These are phyloP conservation scores for Euplagia quadripunctaria DNA, from an alignment of 2,888 invertebrate species.

Conservation along the genomic window DNA sequence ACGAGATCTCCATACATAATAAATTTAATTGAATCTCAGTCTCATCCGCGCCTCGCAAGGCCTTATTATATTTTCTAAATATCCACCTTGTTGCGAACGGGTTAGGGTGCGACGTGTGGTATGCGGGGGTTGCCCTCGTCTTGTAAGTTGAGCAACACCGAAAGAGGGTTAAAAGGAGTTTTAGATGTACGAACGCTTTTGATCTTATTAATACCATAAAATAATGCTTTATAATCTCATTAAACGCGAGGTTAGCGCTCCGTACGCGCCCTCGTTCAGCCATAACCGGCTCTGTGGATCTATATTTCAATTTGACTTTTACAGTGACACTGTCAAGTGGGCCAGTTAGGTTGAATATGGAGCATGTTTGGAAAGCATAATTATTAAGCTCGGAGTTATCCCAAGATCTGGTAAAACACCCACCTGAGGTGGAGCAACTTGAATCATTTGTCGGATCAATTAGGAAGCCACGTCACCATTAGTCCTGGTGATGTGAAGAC, in stretches of 20 bases:
- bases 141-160: constrained; percentile 78
- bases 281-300: constrained; percentile 68
- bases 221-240: constrained; percentile 93
- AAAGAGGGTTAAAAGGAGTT: constrained; percentile 88
- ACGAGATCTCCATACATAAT: constrained; percentile 86
- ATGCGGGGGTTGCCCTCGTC: constrained; percentile 80
- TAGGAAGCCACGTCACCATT: not conserved
- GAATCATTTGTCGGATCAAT: not conserved
- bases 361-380: not conserved
- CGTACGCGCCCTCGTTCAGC: constrained; percentile 74
- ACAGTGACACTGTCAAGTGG: constrained; percentile 61
- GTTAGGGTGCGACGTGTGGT: constrained; percentile 63
- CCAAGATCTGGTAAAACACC: not conserved
- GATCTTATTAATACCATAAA: constrained; percentile 92
- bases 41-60: constrained; percentile 79
- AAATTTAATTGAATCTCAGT: constrained; percentile 86
- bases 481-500: not conserved
- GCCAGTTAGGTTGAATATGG: constrained; percentile 14
- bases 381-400: not conserved
- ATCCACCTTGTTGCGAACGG: constrained; percentile 78
- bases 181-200: constrained; percentile 90
- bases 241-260: constrained; percentile 91
- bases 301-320: constrained; percentile 77
- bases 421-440: not conserved
- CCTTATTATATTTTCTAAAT: constrained; percentile 85